A percentile compares a stretch with the other conserved stretches of the same genome.
These are phyloP conservation scores for Gymnothorax javanicus DNA, from an alignment of 2,797 vertebrate genomes.

Conservation along the genomic window DNA sequence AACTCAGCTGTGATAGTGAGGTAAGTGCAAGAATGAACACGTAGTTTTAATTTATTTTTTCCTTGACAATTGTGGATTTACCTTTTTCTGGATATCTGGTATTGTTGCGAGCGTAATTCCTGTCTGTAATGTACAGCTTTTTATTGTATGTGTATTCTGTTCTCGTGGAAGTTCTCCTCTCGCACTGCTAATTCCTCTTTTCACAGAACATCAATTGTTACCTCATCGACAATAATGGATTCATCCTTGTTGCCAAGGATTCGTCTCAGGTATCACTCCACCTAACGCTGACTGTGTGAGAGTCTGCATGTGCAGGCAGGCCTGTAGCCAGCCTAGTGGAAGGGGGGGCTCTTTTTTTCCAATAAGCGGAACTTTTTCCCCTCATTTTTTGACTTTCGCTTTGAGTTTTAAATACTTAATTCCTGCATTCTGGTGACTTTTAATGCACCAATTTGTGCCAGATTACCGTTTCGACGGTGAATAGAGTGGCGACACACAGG, in stretches of 20 bases:
- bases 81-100: not conserved
- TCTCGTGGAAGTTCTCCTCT: not conserved
- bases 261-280: constrained; percentile 78
- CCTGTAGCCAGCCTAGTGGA: too few relatives aligned
- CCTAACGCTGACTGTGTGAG: not conserved
- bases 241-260: constrained; percentile 95
- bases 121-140: not conserved
- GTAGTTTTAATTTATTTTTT: not conserved
- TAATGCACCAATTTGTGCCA: too few relatives aligned
- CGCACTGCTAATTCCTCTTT: constrained; percentile 6
- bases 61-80: not conserved
- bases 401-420: too few relatives aligned
- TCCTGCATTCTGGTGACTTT: too few relatives aligned
- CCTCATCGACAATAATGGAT: constrained; percentile 98
- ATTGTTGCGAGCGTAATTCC: not conserved
- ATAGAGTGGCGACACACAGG: too few relatives aligned
- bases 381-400: too few relatives aligned
- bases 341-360: too few relatives aligned
- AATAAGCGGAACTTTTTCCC: too few relatives aligned
- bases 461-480: too few relatives aligned
- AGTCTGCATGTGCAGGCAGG: not conserved
- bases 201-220: constrained; percentile 93
- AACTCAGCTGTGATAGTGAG: constrained; percentile 93
- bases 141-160: not conserved
- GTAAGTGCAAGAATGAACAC: constrained; percentile 60